phyloP scores from a whole-genome alignment of 2,113 vertebrate species.

The Hemichromis elongatus region DNA sequence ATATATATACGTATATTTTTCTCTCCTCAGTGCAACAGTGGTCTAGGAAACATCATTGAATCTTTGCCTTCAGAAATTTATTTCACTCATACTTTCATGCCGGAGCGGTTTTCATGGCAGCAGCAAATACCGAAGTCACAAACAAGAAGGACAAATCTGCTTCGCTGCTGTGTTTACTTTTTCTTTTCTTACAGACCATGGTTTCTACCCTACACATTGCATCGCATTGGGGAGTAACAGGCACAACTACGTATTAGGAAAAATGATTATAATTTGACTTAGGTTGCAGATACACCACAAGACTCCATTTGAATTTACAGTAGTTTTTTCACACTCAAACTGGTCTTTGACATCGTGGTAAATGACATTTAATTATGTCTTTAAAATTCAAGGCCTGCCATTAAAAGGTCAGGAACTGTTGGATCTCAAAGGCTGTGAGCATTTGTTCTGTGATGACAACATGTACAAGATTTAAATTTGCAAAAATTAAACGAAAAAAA shows the following conservation, averaged over 20 bases:
- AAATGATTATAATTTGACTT: constrained; percentile 8
- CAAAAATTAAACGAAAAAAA: not conserved
- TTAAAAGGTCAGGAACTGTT: not conserved
- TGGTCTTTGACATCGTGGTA: constrained; percentile 2
- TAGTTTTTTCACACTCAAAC: not conserved
- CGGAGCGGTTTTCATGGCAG: constrained; percentile 26
- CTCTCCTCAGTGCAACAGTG: constrained; percentile 66
- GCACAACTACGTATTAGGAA: constrained; percentile 35
- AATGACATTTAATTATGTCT: not conserved
- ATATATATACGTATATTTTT: constrained; percentile 20
- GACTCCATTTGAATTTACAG: not conserved
- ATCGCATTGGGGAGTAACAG: constrained; percentile 37
- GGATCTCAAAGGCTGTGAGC: constrained; percentile 45
- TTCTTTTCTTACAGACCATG: constrained; percentile 33
- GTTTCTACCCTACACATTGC: constrained; percentile 48
- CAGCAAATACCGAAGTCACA: constrained; percentile 52
- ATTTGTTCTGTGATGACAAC: constrained; percentile 11
- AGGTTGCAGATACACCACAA: not conserved
- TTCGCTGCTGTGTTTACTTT: not conserved
- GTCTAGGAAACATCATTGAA: constrained; percentile 33
- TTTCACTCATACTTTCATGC: not conserved
- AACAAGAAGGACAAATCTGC: constrained; percentile 23
- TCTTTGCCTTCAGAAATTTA: not conserved
- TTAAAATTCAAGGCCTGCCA: not conserved
- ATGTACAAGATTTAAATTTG: not conserved